Evolutionary conservation across 2,797 vertebrate genomes (phyloP).

Genomic region (Acipenser oxyrinchus): DNA sequence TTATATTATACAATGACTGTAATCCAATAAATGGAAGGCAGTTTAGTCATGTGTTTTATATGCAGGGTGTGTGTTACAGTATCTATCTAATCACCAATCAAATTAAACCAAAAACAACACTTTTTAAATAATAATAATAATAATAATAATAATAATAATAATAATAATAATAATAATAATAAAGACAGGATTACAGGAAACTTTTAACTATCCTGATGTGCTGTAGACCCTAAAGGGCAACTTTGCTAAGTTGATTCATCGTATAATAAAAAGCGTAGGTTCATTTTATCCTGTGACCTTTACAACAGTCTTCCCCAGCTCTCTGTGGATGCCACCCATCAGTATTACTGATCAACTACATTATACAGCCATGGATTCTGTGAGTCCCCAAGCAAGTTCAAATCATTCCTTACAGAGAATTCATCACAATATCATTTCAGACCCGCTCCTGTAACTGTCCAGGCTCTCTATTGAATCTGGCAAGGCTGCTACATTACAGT

Average conservation of each 20-base stretch:
- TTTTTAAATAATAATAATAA: slow-evolving; percentile 28
- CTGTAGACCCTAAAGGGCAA: slow-evolving; percentile 50
- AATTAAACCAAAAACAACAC: no score
- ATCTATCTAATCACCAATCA: no score
- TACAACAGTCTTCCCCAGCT: slow-evolving; percentile 28
- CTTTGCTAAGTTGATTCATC: slow-evolving; percentile 52
- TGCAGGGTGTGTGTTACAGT: no score
- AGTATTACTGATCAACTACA: slow-evolving; percentile 53
- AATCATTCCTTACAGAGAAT: slow-evolving; percentile 14
- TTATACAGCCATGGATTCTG: slow-evolving; percentile 38
- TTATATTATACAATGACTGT: no score
- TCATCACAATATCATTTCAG: slow-evolving; percentile 36
- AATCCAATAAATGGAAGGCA: no score
- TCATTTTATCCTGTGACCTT: slow-evolving; percentile 64
- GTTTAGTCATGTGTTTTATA: no score
- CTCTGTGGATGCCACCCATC: slow-evolving; percentile 40
- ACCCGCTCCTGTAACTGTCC: no score
- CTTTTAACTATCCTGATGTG: slow-evolving; percentile 25
- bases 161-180: slow-evolving; percentile 13
- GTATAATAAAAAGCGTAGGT: slow-evolving; percentile 49
- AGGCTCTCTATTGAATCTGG: no score
- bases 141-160: slow-evolving; percentile 23
- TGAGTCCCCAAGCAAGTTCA: slow-evolving; percentile 24
- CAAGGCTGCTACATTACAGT: no score
- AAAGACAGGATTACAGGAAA: neutral